Evolutionary conservation across 2,113 vertebrate species (phyloP).

Genomic region (Takifugu bimaculatus): DNA sequence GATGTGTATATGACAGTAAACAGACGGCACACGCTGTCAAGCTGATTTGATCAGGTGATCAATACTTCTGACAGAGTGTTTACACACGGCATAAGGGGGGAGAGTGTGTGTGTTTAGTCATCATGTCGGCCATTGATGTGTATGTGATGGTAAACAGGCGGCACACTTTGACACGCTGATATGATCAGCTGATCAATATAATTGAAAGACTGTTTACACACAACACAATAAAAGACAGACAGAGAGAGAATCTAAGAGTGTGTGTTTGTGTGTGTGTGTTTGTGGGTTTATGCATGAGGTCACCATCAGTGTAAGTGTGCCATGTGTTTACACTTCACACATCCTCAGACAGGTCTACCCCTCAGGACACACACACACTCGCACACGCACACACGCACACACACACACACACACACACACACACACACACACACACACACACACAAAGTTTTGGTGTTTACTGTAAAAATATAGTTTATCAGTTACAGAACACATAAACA

Average conservation of each 20-base stretch:
- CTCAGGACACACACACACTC: background rate
- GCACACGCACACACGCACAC: constrained; percentile 3
- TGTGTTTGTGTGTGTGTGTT: constrained; percentile 7
- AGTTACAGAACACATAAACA: no score
- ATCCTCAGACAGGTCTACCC: background rate
- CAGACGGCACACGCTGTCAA: constrained; percentile 33
- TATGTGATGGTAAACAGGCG: constrained; percentile 15
- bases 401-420: background rate
- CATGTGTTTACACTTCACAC: constrained; percentile 40
- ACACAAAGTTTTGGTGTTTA: background rate
- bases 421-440: background rate
- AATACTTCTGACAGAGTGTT: constrained; percentile 27
- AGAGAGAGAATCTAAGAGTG: background rate
- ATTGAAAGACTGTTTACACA: constrained; percentile 28
- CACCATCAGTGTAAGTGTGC: constrained; percentile 51
- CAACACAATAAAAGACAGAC: background rate
- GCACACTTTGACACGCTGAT: constrained; percentile 37
- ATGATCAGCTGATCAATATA: constrained; percentile 33
- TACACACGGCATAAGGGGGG: constrained; percentile 7
- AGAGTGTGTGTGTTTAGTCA: constrained; percentile 24
- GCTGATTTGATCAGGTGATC: constrained; percentile 38
- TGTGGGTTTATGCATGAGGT: constrained; percentile 17
- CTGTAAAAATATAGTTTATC: background rate
- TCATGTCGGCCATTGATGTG: constrained; percentile 34
- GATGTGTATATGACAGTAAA: constrained; percentile 20